These are phyloP conservation scores for Eriocheir sinensis DNA, from an alignment of 1,140 invertebrate species.

Conservation along the genomic window DNA sequence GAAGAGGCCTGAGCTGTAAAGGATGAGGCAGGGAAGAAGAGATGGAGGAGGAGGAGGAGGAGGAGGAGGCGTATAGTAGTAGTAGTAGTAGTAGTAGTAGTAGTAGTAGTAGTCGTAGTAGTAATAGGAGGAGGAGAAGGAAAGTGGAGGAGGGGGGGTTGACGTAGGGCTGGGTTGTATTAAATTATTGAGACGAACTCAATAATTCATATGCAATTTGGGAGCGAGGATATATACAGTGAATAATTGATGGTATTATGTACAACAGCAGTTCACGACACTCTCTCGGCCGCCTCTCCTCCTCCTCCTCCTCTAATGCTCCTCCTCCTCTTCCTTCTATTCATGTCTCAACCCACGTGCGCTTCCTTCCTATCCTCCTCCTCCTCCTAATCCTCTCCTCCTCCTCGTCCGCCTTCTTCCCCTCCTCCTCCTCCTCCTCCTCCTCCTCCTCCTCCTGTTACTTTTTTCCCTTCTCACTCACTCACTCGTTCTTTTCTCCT, in stretches of 20 bases:
- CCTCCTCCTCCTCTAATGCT: conserved; percentile 32
- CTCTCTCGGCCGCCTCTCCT: conserved; percentile 38
- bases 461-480: too few relatives aligned
- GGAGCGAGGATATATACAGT: conserved; percentile 76
- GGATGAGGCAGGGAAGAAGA: too few relatives aligned
- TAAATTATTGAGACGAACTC: conserved; percentile 77
- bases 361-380: too few relatives aligned
- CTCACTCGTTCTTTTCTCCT: too few relatives aligned
- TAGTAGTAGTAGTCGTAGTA: too few relatives aligned
- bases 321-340: neutral
- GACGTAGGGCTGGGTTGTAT: conserved; percentile 69
- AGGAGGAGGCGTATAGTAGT: conserved; percentile 41
- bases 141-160: conserved; percentile 36
- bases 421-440: neutral
- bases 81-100: too few relatives aligned
- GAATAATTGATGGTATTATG: conserved; percentile 78
- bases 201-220: conserved; percentile 78
- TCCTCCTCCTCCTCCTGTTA: too few relatives aligned
- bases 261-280: conserved; percentile 68
- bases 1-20: neutral
- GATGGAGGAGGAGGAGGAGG: conserved; percentile 28
- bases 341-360: too few relatives aligned
- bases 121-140: conserved; percentile 25
- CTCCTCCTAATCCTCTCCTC: too few relatives aligned
- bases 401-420: neutral